Evolutionary conservation across 2,113 vertebrate species (phyloP), one percentile per base, ranked within the genome.

Genomic region (Cheilinus undulatus): DNA sequence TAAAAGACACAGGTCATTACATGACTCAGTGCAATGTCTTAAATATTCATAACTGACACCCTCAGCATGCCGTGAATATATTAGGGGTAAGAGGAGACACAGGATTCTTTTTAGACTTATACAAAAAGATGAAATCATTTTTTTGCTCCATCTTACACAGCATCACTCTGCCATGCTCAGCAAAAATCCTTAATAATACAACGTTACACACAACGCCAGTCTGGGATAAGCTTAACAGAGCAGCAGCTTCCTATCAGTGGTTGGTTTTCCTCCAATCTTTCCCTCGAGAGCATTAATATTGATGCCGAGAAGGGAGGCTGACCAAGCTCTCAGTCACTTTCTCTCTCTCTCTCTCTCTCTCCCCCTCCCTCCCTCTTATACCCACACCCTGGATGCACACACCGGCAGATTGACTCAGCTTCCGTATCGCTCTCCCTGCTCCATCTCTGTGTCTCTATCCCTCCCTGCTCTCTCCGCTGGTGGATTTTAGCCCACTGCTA

Each of bases 321-420:
- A 90, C 83, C 70, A 87, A 75, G 86, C 85, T 51, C 65, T 56
- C 52, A 59, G 69, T 85, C 81, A 40, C 52, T 65, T 73, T 69
- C 69, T 69, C 76, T 66, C 80, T 64, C 54, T 28, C 50, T 7
- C 54, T 53, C 70, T 57, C 60, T 26, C 68, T 49, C 81, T 62
- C 52, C 36, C 82, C 73, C 72, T 71, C 85, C 83, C 86, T 83
- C 83, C 87, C 84, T 86, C 66, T 89, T 90, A 93, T 77, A 88
- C 86, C 89, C 89, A 77, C 88, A 63, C 91, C 87, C 93, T 88
- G 70, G 83, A 84, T 71, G 50, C 88, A 81, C 86, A 88, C 83
- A 76, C 84, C 76, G 74, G 86, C 85, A 92, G 86, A 89, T 48
- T 72, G 84, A 69, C 69, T 76, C 74, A 80, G 73, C 82, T 86